Base-by-base conservation (phyloP, 2,797 vertebrate species). In the Meriones psammophilus region DNA sequence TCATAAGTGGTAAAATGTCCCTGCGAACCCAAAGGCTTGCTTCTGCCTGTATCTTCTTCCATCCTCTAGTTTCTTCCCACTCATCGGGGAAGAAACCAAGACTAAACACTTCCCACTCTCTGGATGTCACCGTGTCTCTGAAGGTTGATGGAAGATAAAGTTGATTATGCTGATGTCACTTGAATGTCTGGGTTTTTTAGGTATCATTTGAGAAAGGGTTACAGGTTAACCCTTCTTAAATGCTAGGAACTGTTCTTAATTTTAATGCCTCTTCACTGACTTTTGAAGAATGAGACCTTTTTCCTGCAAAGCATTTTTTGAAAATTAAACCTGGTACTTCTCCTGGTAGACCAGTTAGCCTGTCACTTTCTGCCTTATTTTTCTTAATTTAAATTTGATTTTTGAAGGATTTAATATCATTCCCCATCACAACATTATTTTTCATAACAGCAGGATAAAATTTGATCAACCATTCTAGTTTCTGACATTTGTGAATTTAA, bases 381-480 rank as follows among this genome's bases (percentile, higher is more conserved):
- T 92, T 78, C 88, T 86, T 73, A 94, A 96, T 33, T 58, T 90
- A 95, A 96, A 97, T 96, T 96, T 96, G 89, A 97, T 97, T 97
- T 97, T 96, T 95, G 88, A 93, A 80, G 74, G 89, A 86, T 90
- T 97, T 97, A 98, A 97, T 98, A 94, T 92, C 74, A 96, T 98
- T 96, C 73, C 4, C 81, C 93, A 96, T 96, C 94, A 95, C 93
- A 97, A 90, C 90, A 92, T 97, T 97, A 96, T 97, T 97, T 97
- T 97, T 97, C 93, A 96, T 97, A 97, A 90, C 96, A 97, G 97
- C 97, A 96, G 97, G 96, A 96, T 96, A 81, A 96, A 97, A 96
- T 97, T 87, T 92, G 97, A 97, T 97, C 83, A 96, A 92, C 96
- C 92, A 87, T 96, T 89, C 78, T 88, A 93, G 94, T 97, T 96